A percentile compares a stretch with the other conserved stretches of the same genome.
These are phyloP conservation scores for Tricholaema leucomelas DNA, from an alignment of 2,113 vertebrate genomes.

Conservation along the genomic window DNA sequence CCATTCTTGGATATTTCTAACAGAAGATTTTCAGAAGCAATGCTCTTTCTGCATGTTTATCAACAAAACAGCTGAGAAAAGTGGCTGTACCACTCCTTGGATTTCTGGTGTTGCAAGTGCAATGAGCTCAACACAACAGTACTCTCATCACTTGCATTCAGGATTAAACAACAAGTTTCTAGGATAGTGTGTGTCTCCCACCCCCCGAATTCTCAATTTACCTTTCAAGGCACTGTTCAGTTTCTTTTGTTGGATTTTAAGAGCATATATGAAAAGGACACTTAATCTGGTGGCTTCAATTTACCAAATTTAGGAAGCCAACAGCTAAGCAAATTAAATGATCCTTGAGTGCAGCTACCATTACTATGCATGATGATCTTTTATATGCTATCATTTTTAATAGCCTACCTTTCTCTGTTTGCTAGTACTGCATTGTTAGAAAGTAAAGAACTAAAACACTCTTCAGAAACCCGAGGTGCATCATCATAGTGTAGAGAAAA, in stretches of 20 bases:
- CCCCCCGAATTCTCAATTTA: not conserved
- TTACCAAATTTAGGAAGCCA: not conserved
- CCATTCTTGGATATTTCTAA: not conserved
- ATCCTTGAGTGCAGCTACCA: not conserved
- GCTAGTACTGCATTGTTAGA: not conserved
- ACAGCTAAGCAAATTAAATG: not conserved
- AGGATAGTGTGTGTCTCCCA: not conserved
- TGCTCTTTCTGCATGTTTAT: not conserved
- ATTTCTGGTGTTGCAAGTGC: not conserved
- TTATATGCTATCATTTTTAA: not conserved
- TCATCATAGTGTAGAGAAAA: not conserved
- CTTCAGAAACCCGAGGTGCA: not conserved
- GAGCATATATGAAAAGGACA: not conserved
- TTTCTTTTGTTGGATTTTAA: not conserved
- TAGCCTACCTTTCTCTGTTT: not conserved
- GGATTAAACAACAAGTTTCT: not conserved
- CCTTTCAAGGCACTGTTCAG: not conserved
- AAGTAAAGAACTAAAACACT: not conserved
- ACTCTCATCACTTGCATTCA: not conserved
- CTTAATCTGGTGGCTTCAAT: not conserved
- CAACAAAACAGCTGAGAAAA: not conserved
- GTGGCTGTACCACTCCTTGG: not conserved
- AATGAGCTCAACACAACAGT: not conserved
- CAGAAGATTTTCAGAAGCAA: not conserved
- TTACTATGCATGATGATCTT: not conserved